Percentiles rank a stretch among this genome's conserved stretches.
These are phyloP conservation scores for Vimba vimba DNA, from an alignment of 2,113 vertebrate species.

Conservation along the genomic window DNA sequence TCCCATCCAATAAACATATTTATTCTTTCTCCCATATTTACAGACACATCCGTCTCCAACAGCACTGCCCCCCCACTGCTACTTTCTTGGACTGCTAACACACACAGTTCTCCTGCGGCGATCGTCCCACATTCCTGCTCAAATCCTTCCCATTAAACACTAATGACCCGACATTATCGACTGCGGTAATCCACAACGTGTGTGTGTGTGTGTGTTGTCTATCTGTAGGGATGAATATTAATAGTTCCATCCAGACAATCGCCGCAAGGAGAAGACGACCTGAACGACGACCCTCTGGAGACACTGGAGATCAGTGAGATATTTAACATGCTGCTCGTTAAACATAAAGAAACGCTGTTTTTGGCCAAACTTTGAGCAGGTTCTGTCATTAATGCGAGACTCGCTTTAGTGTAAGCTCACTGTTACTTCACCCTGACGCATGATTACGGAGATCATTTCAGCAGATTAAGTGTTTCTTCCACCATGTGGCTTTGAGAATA, in stretches of 20 bases:
- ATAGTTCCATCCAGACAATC: slow-evolving; percentile 60
- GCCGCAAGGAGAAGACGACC: slow-evolving; percentile 62
- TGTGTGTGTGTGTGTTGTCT: slow-evolving; percentile 45
- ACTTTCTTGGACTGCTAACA: background rate
- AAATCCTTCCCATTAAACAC: slow-evolving; percentile 63
- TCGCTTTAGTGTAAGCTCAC: slow-evolving; percentile 21
- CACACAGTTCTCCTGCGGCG: slow-evolving; percentile 16
- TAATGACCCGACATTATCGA: slow-evolving; percentile 65
- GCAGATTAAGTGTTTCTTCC: slow-evolving; percentile 34
- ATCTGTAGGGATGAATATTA: slow-evolving; percentile 65
- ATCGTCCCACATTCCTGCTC: slow-evolving; percentile 27
- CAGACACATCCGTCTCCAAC: background rate
- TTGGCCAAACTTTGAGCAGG: no score
- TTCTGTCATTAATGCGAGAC: slow-evolving; percentile 6
- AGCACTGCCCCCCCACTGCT: background rate
- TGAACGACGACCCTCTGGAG: slow-evolving; percentile 52
- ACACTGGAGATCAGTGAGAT: background rate
- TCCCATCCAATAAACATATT: background rate
- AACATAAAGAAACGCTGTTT: background rate
- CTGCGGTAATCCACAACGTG: slow-evolving; percentile 65
- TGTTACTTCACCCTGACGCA: background rate
- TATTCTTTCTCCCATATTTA: background rate
- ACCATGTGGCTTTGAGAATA: background rate
- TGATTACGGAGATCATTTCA: slow-evolving; percentile 25
- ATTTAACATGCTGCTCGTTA: background rate